These are phyloP conservation scores for Bembecia ichneumoniformis DNA, from an alignment of 2,888 invertebrate genomes.

Conservation along the genomic window DNA sequence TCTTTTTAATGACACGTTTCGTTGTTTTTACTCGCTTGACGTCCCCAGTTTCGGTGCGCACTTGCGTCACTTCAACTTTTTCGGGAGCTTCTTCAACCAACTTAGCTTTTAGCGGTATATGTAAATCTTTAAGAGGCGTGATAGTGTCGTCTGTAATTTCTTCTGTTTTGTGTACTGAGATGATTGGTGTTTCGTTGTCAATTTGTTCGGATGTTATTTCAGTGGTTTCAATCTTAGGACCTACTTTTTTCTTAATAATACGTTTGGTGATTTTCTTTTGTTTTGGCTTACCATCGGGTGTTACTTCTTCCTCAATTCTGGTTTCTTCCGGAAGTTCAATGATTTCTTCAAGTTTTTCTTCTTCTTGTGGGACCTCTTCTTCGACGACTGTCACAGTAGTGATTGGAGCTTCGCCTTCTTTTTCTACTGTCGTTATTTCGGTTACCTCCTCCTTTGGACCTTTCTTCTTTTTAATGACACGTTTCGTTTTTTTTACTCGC, in stretches of 20 bases:
- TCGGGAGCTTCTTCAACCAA: too few species aligned
- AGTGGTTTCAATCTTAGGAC: constrained; percentile 23
- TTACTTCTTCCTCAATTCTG: constrained; percentile 1
- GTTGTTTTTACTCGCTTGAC: too few species aligned
- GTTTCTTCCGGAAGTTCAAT: constrained; percentile 6
- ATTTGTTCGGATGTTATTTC: constrained; percentile 29
- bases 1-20: too few species aligned
- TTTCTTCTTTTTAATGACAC: constrained; percentile 22
- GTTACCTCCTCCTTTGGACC: constrained; percentile 31
- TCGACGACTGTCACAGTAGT: constrained; percentile 12
- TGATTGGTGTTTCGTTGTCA: constrained; percentile 19
- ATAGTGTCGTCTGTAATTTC: constrained; percentile 3
- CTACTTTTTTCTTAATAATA: constrained; percentile 17
- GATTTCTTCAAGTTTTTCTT: constrained; percentile 13
- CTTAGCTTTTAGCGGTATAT: not conserved
- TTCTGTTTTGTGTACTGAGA: constrained; percentile 11
- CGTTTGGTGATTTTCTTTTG: constrained; percentile 10
- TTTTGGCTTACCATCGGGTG: constrained; percentile 17
- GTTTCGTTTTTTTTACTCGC: constrained; percentile 18
- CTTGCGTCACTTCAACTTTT: too few species aligned
- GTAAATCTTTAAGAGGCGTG: constrained; percentile 7
- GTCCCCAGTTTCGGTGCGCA: too few species aligned
- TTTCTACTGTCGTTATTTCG: constrained; percentile 28
- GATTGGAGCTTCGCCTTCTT: constrained; percentile 21
- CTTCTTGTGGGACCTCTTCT: constrained; percentile 19